phyloP scores from a whole-genome alignment of 1,140 invertebrate genomes.

The Scylla paramamosain region DNA sequence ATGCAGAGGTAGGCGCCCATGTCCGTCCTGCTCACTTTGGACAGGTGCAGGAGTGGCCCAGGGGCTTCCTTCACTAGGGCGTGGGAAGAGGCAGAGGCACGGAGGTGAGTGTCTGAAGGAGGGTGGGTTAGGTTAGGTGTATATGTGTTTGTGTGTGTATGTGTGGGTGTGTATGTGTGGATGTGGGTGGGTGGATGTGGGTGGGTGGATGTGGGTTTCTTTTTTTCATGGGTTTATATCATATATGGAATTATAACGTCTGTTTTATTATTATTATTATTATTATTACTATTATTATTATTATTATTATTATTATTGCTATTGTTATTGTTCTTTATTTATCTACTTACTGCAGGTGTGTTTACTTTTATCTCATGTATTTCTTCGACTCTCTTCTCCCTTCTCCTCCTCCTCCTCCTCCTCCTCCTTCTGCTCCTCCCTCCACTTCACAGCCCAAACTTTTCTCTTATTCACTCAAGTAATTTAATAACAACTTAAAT shows the following conservation, averaged over 20 bases:
- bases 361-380: neutral
- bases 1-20: slow-evolving; percentile 94
- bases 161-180: neutral
- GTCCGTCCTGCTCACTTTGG: slow-evolving; percentile 89
- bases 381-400: neutral
- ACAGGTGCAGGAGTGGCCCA: slow-evolving; percentile 87
- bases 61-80: slow-evolving; percentile 84
- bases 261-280: too few relatives aligned
- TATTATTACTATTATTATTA: too few relatives aligned
- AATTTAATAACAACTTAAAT: slow-evolving; percentile 6
- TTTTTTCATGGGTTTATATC: neutral
- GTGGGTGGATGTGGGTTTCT: neutral
- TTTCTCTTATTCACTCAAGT: neutral
- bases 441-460: neutral
- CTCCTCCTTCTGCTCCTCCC: neutral
- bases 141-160: neutral
- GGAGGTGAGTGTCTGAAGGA: neutral
- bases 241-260: too few relatives aligned
- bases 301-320: too few relatives aligned
- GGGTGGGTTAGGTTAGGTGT: neutral
- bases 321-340: neutral
- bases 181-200: neutral
- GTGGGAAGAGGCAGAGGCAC: neutral
- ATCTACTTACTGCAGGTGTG: neutral
- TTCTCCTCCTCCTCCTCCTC: neutral